Conservation (phyloP, 2,888 invertebrate genomes). For the Lacanobia wlatinum region DNA sequence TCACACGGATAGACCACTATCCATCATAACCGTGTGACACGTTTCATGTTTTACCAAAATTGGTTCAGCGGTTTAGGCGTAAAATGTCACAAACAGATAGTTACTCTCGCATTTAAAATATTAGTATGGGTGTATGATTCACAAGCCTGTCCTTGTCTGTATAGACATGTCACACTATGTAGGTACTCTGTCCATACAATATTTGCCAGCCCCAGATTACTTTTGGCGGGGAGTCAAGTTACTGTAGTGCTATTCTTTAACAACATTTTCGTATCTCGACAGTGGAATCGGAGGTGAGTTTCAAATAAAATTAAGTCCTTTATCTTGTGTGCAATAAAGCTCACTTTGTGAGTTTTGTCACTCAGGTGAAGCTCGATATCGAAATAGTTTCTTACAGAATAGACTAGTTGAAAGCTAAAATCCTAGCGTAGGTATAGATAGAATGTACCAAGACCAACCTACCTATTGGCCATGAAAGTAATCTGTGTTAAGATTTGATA, state of each 20-base stretch:
- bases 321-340: no score
- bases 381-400: no score
- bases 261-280: no score
- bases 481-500: constrained; percentile 14
- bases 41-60: not conserved
- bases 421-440: not conserved
- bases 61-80: not conserved
- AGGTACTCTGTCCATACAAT: constrained; percentile 4
- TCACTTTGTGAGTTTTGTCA: no score
- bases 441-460: constrained; percentile 1
- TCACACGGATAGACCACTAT: no score
- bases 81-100: not conserved
- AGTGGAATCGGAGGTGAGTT: no score
- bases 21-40: no score
- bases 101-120: not conserved
- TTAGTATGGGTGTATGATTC: not conserved
- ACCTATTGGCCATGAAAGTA: constrained; percentile 1
- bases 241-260: no score
- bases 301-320: no score
- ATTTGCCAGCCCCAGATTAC: constrained; percentile 14
- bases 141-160: not conserved
- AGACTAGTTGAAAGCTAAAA: constrained; percentile 13
- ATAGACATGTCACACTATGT: constrained; percentile 6
- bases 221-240: constrained; percentile 32
- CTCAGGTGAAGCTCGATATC: no score